A percentile compares a stretch with the other conserved stretches of the same genome.
Evolutionary conservation across 2,113 vertebrate species (phyloP).

Genomic region (Nannospalax galili): DNA sequence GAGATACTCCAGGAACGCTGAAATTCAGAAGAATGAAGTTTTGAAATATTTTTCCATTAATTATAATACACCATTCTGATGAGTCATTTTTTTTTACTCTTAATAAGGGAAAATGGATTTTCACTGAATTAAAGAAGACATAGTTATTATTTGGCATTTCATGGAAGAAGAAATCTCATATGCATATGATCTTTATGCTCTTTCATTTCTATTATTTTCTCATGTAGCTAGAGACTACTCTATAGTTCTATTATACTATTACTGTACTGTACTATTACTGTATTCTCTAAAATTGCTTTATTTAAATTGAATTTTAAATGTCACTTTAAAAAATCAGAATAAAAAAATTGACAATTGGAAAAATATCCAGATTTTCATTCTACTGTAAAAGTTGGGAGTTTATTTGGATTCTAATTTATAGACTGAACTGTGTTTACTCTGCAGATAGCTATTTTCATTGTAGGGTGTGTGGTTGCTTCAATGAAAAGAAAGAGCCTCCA

Average conservation of each 20-base stretch:
- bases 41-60: constrained; percentile 26
- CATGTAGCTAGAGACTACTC: background rate
- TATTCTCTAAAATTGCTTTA: constrained; percentile 26
- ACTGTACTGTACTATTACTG: background rate
- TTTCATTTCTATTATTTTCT: background rate
- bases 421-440: background rate
- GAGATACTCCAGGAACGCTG: background rate
- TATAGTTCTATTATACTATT: background rate
- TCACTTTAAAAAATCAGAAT: background rate
- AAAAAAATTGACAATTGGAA: background rate
- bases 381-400: background rate
- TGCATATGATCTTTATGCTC: background rate
- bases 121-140: background rate
- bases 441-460: background rate
- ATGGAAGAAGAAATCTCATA: background rate
- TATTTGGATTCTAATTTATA: background rate
- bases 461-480: background rate
- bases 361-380: background rate
- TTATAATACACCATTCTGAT: background rate
- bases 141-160: background rate
- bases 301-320: background rate
- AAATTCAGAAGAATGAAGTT: background rate
- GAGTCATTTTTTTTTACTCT: background rate
- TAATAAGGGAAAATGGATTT: background rate
- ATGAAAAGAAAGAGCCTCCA: background rate